Percentiles rank a stretch among this genome's conserved stretches.
These are phyloP conservation scores for Steatornis caripensis DNA, from an alignment of 2,113 vertebrate genomes.

Conservation along the genomic window DNA sequence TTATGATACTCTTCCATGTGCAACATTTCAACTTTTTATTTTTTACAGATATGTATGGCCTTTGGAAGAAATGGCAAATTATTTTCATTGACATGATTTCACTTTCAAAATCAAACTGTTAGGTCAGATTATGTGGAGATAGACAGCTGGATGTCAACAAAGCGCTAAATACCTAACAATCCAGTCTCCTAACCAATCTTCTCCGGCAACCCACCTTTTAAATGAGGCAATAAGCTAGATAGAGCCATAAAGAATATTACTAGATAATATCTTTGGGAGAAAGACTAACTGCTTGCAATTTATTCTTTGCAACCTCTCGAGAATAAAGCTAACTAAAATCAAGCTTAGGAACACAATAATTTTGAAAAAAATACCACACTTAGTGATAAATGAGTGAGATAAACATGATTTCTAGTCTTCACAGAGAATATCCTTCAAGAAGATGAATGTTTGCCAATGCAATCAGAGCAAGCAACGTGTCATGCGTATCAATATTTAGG, in stretches of 20 bases:
- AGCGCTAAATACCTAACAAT: neutral
- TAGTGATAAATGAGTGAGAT: neutral
- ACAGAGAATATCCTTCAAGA: neutral
- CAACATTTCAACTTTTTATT: neutral
- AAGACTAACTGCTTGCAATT: neutral
- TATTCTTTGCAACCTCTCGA: neutral
- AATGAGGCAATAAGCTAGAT: neutral
- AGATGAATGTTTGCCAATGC: neutral
- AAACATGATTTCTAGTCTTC: neutral
- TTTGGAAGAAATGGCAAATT: neutral
- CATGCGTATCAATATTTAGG: neutral
- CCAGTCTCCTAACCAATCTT: neutral
- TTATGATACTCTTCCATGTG: neutral
- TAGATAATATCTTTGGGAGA: neutral
- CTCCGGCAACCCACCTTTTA: neutral
- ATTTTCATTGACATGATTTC: neutral
- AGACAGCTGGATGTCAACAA: neutral
- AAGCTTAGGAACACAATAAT: neutral
- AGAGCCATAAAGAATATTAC: neutral
- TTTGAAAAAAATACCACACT: neutral
- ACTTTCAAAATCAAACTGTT: neutral
- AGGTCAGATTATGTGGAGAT: neutral
- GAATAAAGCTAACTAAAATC: neutral
- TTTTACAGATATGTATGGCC: neutral
- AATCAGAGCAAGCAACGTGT: neutral